Conservation (phyloP, 2,113 vertebrate species). For the Terrapene triunguis region DNA sequence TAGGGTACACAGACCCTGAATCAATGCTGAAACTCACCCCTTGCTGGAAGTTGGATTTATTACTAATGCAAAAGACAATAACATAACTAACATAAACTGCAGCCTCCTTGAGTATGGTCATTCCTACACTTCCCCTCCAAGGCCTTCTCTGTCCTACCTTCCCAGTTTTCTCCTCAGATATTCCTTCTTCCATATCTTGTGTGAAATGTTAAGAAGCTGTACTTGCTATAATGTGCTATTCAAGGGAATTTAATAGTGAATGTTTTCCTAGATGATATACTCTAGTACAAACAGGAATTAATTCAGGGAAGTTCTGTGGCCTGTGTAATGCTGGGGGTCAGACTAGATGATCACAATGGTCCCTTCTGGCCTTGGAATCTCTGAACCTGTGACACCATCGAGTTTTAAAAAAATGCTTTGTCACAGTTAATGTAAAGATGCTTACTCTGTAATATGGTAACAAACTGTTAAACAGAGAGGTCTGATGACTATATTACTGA, state of each 20-base stretch:
- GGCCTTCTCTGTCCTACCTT: background rate
- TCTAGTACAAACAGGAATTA: fast-evolving
- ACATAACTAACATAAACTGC: background rate
- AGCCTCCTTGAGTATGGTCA: background rate
- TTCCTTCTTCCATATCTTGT: background rate
- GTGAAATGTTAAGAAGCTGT: background rate
- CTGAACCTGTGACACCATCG: background rate
- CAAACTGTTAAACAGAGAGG: background rate
- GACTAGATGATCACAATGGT: fast-evolving
- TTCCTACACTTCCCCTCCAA: background rate
- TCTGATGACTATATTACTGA: background rate
- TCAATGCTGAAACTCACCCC: background rate
- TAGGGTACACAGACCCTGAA: background rate
- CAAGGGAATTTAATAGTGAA: background rate
- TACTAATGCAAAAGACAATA: background rate
- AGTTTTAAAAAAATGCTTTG: background rate
- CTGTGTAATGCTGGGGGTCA: background rate
- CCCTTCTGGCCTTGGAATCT: background rate
- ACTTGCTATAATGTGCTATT: background rate
- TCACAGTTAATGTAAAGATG: background rate
- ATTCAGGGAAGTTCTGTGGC: background rate
- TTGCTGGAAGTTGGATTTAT: fast-evolving
- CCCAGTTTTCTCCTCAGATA: background rate
- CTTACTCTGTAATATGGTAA: background rate
- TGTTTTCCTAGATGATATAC: background rate